A percentile compares a stretch with the other conserved stretches of the same genome.
These are phyloP conservation scores for Apaloderma vittatum DNA, from an alignment of 2,113 vertebrate species.

Conservation along the genomic window DNA sequence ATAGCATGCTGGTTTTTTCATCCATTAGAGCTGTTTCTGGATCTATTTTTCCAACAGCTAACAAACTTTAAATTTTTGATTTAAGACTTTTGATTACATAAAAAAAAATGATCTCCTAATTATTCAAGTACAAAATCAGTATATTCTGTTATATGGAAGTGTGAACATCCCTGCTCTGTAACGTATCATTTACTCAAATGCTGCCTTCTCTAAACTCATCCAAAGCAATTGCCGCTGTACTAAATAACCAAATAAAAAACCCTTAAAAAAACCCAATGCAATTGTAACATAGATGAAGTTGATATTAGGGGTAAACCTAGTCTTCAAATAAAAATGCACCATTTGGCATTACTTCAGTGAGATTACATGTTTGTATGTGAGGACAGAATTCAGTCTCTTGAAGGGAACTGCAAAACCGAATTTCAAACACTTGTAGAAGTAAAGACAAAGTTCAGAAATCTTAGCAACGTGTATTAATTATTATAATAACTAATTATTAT, in stretches of 20 bases:
- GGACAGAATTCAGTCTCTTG: neutral
- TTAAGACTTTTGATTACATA: neutral
- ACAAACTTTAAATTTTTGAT: neutral
- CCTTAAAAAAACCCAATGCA: neutral
- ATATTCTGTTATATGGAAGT: neutral
- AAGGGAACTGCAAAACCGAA: neutral
- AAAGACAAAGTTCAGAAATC: neutral
- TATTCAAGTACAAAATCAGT: neutral
- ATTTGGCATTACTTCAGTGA: neutral
- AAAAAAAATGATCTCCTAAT: neutral
- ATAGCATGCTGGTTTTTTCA: neutral
- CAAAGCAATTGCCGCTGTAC: neutral
- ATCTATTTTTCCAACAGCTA: neutral
- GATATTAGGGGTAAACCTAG: neutral
- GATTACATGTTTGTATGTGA: neutral
- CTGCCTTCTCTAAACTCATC: neutral
- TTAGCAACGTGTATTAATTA: neutral
- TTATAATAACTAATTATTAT: neutral
- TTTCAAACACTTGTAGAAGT: neutral
- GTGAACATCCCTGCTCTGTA: neutral
- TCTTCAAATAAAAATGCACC: neutral
- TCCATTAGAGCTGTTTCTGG: neutral
- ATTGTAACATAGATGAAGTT: neutral
- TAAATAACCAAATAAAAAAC: neutral
- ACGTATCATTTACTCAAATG: neutral